phyloP scores from a whole-genome alignment of 2,888 invertebrate species.

The Eupsilia transversa region DNA sequence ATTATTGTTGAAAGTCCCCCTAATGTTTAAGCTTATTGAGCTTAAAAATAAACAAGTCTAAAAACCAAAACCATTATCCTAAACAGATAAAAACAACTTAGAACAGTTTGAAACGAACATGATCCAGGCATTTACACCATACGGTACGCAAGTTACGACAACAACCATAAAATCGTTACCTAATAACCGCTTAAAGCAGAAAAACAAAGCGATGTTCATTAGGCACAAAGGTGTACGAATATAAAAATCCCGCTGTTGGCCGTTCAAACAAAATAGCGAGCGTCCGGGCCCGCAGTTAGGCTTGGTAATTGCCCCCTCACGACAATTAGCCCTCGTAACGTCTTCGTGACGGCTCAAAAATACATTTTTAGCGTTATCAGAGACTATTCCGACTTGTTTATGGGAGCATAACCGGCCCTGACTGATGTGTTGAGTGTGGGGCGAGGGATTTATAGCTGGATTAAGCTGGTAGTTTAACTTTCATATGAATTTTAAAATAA shows the following conservation, averaged over 20 bases:
- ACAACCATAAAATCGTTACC: conserved; percentile 50
- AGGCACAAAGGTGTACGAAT: conserved; percentile 60
- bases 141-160: conserved; percentile 20
- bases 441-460: conserved; percentile 28
- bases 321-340: conserved; percentile 81
- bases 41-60: neutral
- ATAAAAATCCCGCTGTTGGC: conserved; percentile 61
- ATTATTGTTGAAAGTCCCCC: neutral
- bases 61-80: conserved; percentile 1
- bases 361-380: conserved; percentile 74
- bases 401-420: conserved; percentile 55
- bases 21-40: no score
- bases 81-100: conserved; percentile 25
- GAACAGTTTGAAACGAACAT: neutral
- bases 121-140: conserved; percentile 21
- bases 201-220: conserved; percentile 64
- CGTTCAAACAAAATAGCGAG: conserved; percentile 63
- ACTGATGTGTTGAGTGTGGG: conserved; percentile 54
- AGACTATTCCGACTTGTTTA: conserved; percentile 64
- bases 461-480: conserved; percentile 13
- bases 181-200: conserved; percentile 45
- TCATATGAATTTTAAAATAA: conserved; percentile 18
- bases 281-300: conserved; percentile 73
- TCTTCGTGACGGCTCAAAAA: conserved; percentile 78
- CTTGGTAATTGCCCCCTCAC: conserved; percentile 76